A percentile compares a stretch with the other conserved stretches of the same genome.
These are phyloP conservation scores for Notarius quadriscutis DNA, from an alignment of 2,113 vertebrate genomes.

Conservation along the genomic window DNA sequence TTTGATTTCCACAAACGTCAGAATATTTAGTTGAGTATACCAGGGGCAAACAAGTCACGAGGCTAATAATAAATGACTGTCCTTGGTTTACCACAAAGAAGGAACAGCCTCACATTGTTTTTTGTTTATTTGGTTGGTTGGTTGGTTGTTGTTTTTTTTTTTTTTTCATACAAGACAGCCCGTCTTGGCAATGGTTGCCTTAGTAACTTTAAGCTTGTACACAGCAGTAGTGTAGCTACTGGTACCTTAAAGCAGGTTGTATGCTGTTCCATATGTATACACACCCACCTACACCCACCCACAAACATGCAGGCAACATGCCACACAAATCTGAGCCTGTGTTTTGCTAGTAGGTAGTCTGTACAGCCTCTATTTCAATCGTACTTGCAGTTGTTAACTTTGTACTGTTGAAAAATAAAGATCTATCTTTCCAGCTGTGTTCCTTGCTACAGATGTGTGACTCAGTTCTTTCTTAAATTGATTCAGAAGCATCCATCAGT, in stretches of 20 bases:
- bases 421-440: constrained; percentile 75
- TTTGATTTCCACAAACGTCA: background rate
- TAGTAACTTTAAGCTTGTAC: constrained; percentile 70
- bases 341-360: constrained; percentile 70
- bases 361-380: constrained; percentile 65
- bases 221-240: constrained; percentile 71
- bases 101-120: background rate
- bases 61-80: background rate
- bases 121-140: background rate
- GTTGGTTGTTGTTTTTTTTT: background rate
- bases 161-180: constrained; percentile 46
- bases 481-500: background rate
- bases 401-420: constrained; percentile 78
- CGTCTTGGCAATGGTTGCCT: constrained; percentile 76
- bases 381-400: constrained; percentile 78
- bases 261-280: constrained; percentile 43
- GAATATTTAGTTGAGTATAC: background rate
- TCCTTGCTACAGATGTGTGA: constrained; percentile 43
- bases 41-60: background rate
- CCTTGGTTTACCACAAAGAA: background rate
- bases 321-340: constrained; percentile 51
- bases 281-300: background rate
- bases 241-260: constrained; percentile 69
- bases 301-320: constrained; percentile 8
- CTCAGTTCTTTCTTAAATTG: constrained; percentile 9